Percentiles rank a stretch among this genome's conserved stretches.
These are phyloP conservation scores for Nesoenas mayeri DNA, from an alignment of 2,113 vertebrate genomes.

Conservation along the genomic window DNA sequence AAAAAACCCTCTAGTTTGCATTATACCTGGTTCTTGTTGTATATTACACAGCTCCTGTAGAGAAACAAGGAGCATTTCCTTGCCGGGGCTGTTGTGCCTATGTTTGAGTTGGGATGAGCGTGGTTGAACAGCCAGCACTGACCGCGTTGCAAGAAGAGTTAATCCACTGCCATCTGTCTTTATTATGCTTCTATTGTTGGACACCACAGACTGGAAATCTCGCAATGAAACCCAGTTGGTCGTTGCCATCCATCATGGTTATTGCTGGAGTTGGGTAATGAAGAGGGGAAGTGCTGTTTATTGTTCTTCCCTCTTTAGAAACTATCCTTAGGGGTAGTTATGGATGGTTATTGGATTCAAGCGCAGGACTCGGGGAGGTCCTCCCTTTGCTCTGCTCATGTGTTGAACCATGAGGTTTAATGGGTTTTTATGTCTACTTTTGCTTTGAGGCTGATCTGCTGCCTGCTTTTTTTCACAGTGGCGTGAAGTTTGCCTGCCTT, in stretches of 20 bases:
- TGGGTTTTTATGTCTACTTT: not conserved
- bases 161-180: conserved; percentile 69
- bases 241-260: conserved; percentile 54
- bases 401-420: conserved; percentile 22
- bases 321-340: conserved; percentile 60
- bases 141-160: not conserved
- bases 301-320: conserved; percentile 52
- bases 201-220: conserved; percentile 58
- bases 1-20: not conserved
- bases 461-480: not conserved
- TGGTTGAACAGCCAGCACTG: not conserved
- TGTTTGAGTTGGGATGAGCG: not conserved
- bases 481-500: not conserved
- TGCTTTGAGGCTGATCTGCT: not conserved
- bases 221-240: conserved; percentile 63
- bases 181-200: conserved; percentile 60
- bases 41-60: not conserved
- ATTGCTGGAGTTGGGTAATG: conserved; percentile 68
- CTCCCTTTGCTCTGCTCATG: not conserved
- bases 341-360: conserved; percentile 59
- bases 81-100: not conserved
- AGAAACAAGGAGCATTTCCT: not conserved
- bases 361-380: conserved; percentile 13
- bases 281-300: conserved; percentile 68
- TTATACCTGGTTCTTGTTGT: fast-evolving